phyloP scores from a whole-genome alignment of 1,140 invertebrate genomes.

The Pachypsylla venusta region DNA sequence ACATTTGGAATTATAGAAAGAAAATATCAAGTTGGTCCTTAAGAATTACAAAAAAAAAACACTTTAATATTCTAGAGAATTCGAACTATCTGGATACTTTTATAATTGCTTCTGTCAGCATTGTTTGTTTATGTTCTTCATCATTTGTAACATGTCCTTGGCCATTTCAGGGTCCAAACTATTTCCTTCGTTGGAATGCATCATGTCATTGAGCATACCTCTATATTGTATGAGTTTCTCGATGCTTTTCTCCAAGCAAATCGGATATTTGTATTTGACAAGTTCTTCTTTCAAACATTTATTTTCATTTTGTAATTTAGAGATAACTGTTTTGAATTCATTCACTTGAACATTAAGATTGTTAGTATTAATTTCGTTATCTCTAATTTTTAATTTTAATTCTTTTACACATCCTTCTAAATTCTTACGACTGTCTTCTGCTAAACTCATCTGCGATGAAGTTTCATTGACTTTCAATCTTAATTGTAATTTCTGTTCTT shows the following conservation, averaged over 20 bases:
- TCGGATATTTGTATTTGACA: background rate
- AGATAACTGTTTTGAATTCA: background rate
- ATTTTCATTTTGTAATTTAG: background rate
- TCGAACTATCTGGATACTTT: too few relatives aligned
- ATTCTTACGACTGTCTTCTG: background rate
- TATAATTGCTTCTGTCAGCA: too few relatives aligned
- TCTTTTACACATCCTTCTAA: background rate
- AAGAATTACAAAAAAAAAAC: too few relatives aligned
- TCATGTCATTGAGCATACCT: background rate
- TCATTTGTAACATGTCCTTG: too few relatives aligned
- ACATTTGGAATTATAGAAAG: too few relatives aligned
- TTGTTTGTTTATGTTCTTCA: too few relatives aligned
- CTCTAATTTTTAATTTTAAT: background rate
- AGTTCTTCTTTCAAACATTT: background rate
- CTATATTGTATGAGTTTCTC: conserved; percentile 1
- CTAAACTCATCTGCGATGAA: background rate
- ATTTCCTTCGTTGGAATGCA: too few relatives aligned
- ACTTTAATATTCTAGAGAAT: too few relatives aligned
- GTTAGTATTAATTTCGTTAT: background rate
- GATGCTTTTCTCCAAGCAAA: background rate
- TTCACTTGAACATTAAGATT: background rate
- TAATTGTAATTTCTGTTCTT: background rate
- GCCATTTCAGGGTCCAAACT: too few relatives aligned
- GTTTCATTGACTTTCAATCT: background rate
- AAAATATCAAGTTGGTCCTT: too few relatives aligned